phyloP scores from a whole-genome alignment of 2,113 vertebrate species.

The Lates calcarifer region DNA sequence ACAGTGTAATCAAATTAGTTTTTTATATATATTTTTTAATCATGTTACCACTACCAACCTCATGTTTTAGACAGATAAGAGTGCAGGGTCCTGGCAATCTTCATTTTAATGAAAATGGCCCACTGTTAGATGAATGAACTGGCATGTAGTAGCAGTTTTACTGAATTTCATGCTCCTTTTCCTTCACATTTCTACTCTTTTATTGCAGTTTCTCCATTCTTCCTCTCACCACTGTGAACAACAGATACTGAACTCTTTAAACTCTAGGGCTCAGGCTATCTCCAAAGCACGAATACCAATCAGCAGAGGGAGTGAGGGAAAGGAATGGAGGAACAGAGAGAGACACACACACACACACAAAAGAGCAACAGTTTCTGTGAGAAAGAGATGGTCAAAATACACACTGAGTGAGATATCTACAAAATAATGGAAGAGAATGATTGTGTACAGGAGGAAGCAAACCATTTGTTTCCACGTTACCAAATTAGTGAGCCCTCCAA shows the following conservation, averaged over 20 bases:
- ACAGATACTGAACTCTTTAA: constrained; percentile 62
- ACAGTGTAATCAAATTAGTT: not conserved
- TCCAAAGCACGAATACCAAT: constrained; percentile 71
- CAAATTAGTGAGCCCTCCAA: constrained; percentile 54
- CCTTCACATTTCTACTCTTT: constrained; percentile 6
- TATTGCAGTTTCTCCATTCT: constrained; percentile 19
- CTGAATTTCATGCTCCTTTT: constrained; percentile 32
- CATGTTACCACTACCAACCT: not conserved
- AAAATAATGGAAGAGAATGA: constrained; percentile 19
- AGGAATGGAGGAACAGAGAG: constrained; percentile 28
- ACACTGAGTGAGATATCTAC: constrained; percentile 36
- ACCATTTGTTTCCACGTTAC: constrained; percentile 57
- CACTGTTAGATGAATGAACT: constrained; percentile 13
- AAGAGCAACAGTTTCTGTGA: constrained; percentile 29
- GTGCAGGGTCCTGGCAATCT: not conserved
- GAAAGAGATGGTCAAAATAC: constrained; percentile 43
- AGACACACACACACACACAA: constrained; percentile 21
- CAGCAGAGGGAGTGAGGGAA: constrained; percentile 56
- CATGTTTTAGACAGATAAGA: not conserved
- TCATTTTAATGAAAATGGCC: not conserved
- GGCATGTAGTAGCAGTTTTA: not conserved
- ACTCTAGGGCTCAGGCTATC: constrained; percentile 55
- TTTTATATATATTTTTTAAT: not conserved
- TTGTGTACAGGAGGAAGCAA: constrained; percentile 36
- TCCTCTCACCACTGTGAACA: constrained; percentile 41